These are phyloP conservation scores for Stichodactyla mertensii DNA, from an alignment of 64 coral and sea anemone genomes.

Conservation along the genomic window DNA sequence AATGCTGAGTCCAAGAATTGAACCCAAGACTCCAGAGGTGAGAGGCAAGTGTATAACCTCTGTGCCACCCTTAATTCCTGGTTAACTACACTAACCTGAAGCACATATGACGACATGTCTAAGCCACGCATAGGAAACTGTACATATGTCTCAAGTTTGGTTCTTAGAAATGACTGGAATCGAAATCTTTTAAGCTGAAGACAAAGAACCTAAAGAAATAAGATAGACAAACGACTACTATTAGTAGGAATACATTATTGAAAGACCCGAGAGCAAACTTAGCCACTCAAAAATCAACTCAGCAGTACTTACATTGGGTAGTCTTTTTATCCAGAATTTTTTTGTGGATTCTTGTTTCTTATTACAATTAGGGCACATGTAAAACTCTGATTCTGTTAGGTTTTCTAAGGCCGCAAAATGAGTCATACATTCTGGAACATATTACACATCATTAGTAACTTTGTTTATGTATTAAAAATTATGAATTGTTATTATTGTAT, in stretches of 20 bases:
- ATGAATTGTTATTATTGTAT: too few relatives aligned
- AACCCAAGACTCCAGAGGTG: too few relatives aligned
- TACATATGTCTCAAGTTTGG: slow-evolving; percentile 94
- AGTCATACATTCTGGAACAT: slow-evolving; percentile 84
- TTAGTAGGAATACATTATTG: too few relatives aligned
- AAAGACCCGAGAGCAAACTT: background rate
- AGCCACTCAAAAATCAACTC: background rate
- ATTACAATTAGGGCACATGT: slow-evolving; percentile 92
- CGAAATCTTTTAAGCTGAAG: slow-evolving; percentile 94
- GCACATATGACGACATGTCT: slow-evolving; percentile 85
- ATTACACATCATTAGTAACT: background rate
- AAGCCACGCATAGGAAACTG: slow-evolving; percentile 84
- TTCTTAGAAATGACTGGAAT: slow-evolving; percentile 88
- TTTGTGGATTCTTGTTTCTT: slow-evolving; percentile 94
- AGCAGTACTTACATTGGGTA: slow-evolving; percentile 85
- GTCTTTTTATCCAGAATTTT: slow-evolving; percentile 85
- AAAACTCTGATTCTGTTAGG: slow-evolving; percentile 86
- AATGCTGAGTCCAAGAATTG: too few relatives aligned
- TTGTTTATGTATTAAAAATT: too few relatives aligned
- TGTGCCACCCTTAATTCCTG: too few relatives aligned
- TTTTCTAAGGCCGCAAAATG: slow-evolving; percentile 90
- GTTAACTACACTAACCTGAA: background rate
- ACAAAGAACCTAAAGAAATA: slow-evolving; percentile 68
- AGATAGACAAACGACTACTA: background rate
- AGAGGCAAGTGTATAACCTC: too few relatives aligned